A percentile compares a stretch with the other conserved stretches of the same genome.
Evolutionary conservation across 2,797 vertebrate genomes (phyloP).

Genomic region (Oryzias dopingdopingensis): DNA sequence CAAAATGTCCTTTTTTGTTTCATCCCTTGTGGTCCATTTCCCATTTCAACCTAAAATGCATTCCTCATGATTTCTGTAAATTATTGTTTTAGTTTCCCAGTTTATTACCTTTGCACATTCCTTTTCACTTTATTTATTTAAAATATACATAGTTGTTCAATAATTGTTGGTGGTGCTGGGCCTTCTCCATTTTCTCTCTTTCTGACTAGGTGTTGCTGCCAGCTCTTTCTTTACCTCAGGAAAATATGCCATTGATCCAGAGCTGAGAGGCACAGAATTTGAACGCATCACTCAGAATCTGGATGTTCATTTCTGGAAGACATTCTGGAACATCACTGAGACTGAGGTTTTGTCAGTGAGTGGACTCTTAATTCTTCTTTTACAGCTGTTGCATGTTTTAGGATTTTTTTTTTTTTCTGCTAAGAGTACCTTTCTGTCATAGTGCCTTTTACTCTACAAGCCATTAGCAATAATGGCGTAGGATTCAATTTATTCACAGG

Average conservation of each 20-base stretch:
- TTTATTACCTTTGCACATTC: not conserved
- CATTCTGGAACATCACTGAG: slow-evolving; percentile 92
- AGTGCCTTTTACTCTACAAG: slow-evolving; percentile 49
- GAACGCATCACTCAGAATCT: slow-evolving; percentile 91
- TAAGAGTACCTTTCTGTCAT: slow-evolving; percentile 40
- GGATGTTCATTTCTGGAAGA: slow-evolving; percentile 92
- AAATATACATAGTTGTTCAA: not conserved
- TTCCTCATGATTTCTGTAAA: not conserved
- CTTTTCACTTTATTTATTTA: not conserved
- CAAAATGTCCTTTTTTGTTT: not conserved
- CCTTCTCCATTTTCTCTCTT: slow-evolving; percentile 4
- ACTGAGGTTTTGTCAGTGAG: slow-evolving; percentile 88
- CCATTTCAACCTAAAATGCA: slow-evolving; percentile 1
- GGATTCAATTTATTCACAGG: slow-evolving; percentile 60
- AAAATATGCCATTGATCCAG: slow-evolving; percentile 90
- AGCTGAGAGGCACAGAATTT: slow-evolving; percentile 88
- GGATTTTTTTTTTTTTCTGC: slow-evolving; percentile 25
- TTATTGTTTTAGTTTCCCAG: too few relatives aligned
- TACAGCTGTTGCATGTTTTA: slow-evolving; percentile 17
- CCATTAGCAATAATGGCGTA: slow-evolving; percentile 54
- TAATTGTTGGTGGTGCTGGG: not conserved
- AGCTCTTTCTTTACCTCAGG: slow-evolving; percentile 90
- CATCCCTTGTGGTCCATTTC: slow-evolving; percentile 7
- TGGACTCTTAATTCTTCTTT: slow-evolving; percentile 10
- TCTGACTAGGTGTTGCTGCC: slow-evolving; percentile 83